Percentiles rank a stretch among this genome's conserved stretches.
These are phyloP conservation scores for Lepidurus packardi DNA, from an alignment of 1,140 invertebrate species.

Conservation along the genomic window DNA sequence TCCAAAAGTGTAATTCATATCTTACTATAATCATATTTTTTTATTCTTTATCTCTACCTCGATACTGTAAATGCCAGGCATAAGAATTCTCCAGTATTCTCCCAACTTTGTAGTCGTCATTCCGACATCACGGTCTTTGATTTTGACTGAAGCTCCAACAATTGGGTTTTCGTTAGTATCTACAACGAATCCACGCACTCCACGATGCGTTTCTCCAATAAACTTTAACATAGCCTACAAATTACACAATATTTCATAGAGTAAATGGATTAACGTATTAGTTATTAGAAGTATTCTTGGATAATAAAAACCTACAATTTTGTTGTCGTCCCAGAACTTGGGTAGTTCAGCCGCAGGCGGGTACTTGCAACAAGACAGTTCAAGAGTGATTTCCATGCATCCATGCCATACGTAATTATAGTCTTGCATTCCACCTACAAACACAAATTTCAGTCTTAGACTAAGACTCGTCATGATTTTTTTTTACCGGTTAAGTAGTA, in stretches of 20 bases:
- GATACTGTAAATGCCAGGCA: constrained; percentile 75
- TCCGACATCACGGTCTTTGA: constrained; percentile 77
- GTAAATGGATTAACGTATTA: neutral
- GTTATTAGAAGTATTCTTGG: neutral
- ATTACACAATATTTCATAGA: constrained; percentile 22
- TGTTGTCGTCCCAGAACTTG: constrained; percentile 93
- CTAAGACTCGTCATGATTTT: neutral
- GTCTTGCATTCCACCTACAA: constrained; percentile 76
- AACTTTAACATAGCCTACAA: constrained; percentile 71
- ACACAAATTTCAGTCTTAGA: neutral
- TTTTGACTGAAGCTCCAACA: constrained; percentile 71
- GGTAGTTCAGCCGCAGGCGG: constrained; percentile 75
- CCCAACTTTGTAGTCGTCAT: constrained; percentile 85
- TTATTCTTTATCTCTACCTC: constrained; percentile 54
- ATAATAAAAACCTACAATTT: constrained; percentile 56
- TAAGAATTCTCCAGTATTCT: constrained; percentile 82
- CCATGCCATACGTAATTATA: constrained; percentile 97
- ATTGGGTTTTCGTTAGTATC: constrained; percentile 76
- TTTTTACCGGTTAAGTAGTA: constrained; percentile 72
- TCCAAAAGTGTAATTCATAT: neutral
- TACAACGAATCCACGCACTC: constrained; percentile 72
- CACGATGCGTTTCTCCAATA: constrained; percentile 79
- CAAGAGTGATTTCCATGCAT: constrained; percentile 96
- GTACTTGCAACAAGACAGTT: constrained; percentile 95
- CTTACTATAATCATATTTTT: neutral